Percentiles rank a stretch among this genome's conserved stretches.
Evolutionary conservation across 1,140 invertebrate species (phyloP).

Genomic region (Vanessa atalanta): DNA sequence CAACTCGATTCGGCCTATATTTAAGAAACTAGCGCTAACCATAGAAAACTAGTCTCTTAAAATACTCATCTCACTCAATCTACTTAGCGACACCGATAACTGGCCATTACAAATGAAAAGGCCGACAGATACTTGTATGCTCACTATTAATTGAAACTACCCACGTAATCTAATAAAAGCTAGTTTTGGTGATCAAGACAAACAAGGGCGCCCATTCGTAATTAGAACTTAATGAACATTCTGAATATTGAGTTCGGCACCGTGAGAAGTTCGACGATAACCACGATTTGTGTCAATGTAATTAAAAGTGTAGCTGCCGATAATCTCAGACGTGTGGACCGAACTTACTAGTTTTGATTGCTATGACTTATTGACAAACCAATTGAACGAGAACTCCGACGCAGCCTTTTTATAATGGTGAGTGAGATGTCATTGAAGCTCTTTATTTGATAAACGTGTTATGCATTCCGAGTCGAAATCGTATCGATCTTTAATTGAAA

Average conservation of each 20-base stretch:
- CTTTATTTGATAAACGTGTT: conserved; percentile 56
- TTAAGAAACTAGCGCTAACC: conserved; percentile 51
- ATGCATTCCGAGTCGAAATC: conserved; percentile 68
- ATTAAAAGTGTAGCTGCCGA: conserved; percentile 79
- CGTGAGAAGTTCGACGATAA: conserved; percentile 78
- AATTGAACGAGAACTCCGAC: conserved; percentile 45
- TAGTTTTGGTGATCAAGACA: conserved; percentile 77
- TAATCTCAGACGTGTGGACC: conserved; percentile 68
- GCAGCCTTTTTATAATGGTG: conserved; percentile 30
- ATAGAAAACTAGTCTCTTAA: conserved; percentile 58
- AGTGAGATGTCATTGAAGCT: conserved; percentile 45
- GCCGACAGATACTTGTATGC: conserved; percentile 70
- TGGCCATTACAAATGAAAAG: conserved; percentile 70
- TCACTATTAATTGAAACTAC: conserved; percentile 79
- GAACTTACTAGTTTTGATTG: conserved; percentile 71
- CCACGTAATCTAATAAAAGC: conserved; percentile 81
- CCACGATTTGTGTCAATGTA: conserved; percentile 78
- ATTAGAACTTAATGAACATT: conserved; percentile 80
- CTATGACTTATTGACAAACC: conserved; percentile 64
- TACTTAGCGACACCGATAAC: conserved; percentile 74
- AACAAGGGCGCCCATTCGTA: conserved; percentile 79
- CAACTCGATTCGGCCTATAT: conserved; percentile 43
- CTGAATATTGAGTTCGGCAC: conserved; percentile 74
- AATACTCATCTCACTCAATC: conserved; percentile 70
- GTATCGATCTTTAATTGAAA: conserved; percentile 76